Percentiles rank a stretch among this genome's conserved stretches.
These are phyloP conservation scores for Monochamus saltuarius DNA, from an alignment of 1,140 invertebrate genomes.

Conservation along the genomic window DNA sequence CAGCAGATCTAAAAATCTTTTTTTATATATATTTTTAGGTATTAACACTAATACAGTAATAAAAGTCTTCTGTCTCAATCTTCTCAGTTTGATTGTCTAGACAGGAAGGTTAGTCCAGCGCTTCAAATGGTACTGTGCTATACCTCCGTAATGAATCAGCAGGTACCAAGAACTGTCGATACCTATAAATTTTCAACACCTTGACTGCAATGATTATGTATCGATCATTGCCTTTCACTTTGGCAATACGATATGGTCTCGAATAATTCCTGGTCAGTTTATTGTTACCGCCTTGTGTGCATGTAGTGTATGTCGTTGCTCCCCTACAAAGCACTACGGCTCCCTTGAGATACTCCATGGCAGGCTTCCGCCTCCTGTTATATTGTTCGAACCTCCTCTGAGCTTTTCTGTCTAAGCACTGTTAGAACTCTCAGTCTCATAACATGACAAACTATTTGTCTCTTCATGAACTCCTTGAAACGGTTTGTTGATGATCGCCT, in stretches of 20 bases:
- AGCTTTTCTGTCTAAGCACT: too few relatives aligned
- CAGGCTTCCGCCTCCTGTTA: slow-evolving; percentile 22
- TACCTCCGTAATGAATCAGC: slow-evolving; percentile 17
- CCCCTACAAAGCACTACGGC: slow-evolving; percentile 24
- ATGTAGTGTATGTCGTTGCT: slow-evolving; percentile 2
- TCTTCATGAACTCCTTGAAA: slow-evolving; percentile 39
- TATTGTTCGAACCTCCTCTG: slow-evolving; percentile 13
- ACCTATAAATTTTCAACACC: slow-evolving; percentile 19
- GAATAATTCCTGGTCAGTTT: slow-evolving; percentile 17
- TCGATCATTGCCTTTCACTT: slow-evolving; percentile 42
- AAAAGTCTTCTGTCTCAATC: neutral
- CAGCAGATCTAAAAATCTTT: too few relatives aligned
- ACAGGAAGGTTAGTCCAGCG: neutral
- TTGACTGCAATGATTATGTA: slow-evolving; percentile 35
- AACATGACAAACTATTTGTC: slow-evolving; percentile 34
- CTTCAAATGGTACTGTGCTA: neutral
- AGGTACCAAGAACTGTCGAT: slow-evolving; percentile 13
- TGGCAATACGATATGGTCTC: slow-evolving; percentile 39
- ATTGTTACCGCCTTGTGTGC: slow-evolving; percentile 11
- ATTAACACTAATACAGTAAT: too few relatives aligned
- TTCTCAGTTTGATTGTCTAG: slow-evolving; percentile 6
- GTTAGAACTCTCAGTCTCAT: too few relatives aligned
- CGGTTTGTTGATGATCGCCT: slow-evolving; percentile 32
- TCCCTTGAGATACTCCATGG: slow-evolving; percentile 17
- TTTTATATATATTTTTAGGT: too few relatives aligned